A percentile compares a stretch with the other conserved stretches of the same genome.
phyloP scores from a whole-genome alignment of 2,888 invertebrate genomes.

The Cerceris ruficornis region DNA sequence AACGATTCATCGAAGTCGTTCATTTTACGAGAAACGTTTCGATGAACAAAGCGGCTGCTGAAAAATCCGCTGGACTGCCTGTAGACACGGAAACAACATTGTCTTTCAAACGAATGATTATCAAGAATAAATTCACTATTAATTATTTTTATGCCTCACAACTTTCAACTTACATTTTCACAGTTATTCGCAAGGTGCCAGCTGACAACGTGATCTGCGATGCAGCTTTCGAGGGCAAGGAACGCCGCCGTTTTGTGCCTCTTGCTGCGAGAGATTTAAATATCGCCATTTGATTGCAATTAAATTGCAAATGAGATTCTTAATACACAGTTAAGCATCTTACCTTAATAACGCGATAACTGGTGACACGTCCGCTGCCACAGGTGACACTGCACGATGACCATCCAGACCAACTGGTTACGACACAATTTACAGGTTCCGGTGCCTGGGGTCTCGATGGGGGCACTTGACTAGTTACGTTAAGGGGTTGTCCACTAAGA shows the following conservation, averaged over 20 bases:
- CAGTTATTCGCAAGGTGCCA: slow-evolving; percentile 75
- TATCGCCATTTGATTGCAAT: background rate
- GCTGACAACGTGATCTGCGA: slow-evolving; percentile 85
- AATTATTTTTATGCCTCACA: no score
- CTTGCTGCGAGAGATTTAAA: slow-evolving; percentile 78
- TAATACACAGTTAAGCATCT: slow-evolving; percentile 39
- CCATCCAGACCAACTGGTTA: slow-evolving; percentile 93
- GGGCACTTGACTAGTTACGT: slow-evolving; percentile 8
- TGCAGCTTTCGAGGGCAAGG: slow-evolving; percentile 85
- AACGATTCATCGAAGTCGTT: background rate
- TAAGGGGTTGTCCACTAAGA: slow-evolving; percentile 63
- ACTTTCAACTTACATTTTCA: background rate
- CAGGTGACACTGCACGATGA: slow-evolving; percentile 91
- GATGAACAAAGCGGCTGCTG: no score
- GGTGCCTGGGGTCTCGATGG: slow-evolving; percentile 18
- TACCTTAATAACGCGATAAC: slow-evolving; percentile 85
- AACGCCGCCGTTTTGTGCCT: slow-evolving; percentile 85
- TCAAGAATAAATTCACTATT: no score
- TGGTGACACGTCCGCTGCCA: slow-evolving; percentile 88
- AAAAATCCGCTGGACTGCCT: no score
- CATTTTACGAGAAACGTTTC: no score
- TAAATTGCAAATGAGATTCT: background rate
- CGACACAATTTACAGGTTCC: slow-evolving; percentile 85
- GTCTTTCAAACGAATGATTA: no score
- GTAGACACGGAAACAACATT: no score